A percentile compares a stretch with the other conserved stretches of the same genome.
These are phyloP conservation scores for Megaleporinus macrocephalus DNA, from an alignment of 2,113 vertebrate genomes.

Conservation along the genomic window DNA sequence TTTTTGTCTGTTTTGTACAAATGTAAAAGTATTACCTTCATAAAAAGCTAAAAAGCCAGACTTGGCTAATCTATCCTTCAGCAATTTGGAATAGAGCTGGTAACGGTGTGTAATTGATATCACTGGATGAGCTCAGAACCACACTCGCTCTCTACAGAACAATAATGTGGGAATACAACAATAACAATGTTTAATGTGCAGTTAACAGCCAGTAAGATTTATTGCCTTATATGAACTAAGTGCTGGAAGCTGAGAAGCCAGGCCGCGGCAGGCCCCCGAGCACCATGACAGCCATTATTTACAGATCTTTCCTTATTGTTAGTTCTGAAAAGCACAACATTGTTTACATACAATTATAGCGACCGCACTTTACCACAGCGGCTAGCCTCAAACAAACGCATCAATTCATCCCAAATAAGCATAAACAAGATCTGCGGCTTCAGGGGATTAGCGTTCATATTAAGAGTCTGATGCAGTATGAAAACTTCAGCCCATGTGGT, in stretches of 20 bases:
- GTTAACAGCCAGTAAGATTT: constrained; percentile 23
- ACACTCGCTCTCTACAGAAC: constrained; percentile 20
- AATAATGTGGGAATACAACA: constrained; percentile 23
- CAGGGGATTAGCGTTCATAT: no score
- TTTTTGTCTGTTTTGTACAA: no score
- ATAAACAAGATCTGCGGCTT: background rate
- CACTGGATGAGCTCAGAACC: constrained; percentile 17
- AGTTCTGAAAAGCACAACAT: background rate
- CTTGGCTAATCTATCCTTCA: constrained; percentile 8
- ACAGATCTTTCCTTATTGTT: background rate
- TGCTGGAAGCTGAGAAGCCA: background rate
- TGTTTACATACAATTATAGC: background rate
- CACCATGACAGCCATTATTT: background rate
- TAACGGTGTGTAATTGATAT: constrained; percentile 22
- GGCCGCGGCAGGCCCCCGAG: background rate
- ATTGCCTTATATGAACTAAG: background rate
- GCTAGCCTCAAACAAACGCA: background rate
- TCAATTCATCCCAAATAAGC: background rate
- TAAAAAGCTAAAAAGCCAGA: background rate
- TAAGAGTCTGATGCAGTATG: no score
- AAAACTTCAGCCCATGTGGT: no score
- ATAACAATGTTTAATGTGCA: constrained; percentile 24
- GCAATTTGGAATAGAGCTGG: constrained; percentile 19
- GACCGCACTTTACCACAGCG: background rate
- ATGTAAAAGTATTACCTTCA: background rate